These are phyloP conservation scores for Drosophila mimica DNA, from an alignment of 2,888 invertebrate species.

Conservation along the genomic window DNA sequence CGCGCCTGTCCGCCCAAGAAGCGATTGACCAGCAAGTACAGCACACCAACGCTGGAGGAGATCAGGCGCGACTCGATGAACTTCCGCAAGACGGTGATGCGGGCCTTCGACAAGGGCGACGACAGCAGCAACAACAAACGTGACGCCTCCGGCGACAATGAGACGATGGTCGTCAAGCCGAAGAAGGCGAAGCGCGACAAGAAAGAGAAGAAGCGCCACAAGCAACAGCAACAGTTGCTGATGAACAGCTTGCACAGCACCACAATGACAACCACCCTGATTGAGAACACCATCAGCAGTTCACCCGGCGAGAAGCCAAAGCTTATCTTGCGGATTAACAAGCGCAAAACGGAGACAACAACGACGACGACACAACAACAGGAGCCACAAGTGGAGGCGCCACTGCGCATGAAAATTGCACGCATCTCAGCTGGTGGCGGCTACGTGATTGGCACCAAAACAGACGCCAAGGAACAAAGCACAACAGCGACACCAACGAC, in stretches of 20 bases:
- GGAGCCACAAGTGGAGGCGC: slow-evolving; percentile 85
- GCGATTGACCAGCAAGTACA: slow-evolving; percentile 86
- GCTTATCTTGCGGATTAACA: slow-evolving; percentile 89
- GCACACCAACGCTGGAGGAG: slow-evolving; percentile 91
- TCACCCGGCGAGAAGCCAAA: slow-evolving; percentile 88
- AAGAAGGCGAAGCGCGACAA: slow-evolving; percentile 85
- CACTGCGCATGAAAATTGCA: slow-evolving; percentile 93
- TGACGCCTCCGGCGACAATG: slow-evolving; percentile 46
- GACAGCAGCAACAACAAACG: slow-evolving; percentile 72
- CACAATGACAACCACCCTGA: slow-evolving; percentile 83
- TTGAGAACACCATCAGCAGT: slow-evolving; percentile 85
- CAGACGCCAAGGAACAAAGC: slow-evolving; percentile 48
- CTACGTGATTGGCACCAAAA: slow-evolving; percentile 82
- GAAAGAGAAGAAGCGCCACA: slow-evolving; percentile 86
- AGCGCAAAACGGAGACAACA: slow-evolving; percentile 82
- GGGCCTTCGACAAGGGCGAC: slow-evolving; percentile 91
- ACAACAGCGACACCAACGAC: background rate
- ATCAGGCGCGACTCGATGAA: slow-evolving; percentile 94
- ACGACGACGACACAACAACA: slow-evolving; percentile 20
- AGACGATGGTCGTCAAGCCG: slow-evolving; percentile 48
- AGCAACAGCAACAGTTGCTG: slow-evolving; percentile 84
- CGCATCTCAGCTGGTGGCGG: slow-evolving; percentile 92
- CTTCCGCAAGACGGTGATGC: slow-evolving; percentile 93
- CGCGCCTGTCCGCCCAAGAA: slow-evolving; percentile 92
- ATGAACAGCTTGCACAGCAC: slow-evolving; percentile 58